These are phyloP conservation scores for Chrysolina oricalcia DNA, from an alignment of 2,888 invertebrate genomes.

Conservation along the genomic window DNA sequence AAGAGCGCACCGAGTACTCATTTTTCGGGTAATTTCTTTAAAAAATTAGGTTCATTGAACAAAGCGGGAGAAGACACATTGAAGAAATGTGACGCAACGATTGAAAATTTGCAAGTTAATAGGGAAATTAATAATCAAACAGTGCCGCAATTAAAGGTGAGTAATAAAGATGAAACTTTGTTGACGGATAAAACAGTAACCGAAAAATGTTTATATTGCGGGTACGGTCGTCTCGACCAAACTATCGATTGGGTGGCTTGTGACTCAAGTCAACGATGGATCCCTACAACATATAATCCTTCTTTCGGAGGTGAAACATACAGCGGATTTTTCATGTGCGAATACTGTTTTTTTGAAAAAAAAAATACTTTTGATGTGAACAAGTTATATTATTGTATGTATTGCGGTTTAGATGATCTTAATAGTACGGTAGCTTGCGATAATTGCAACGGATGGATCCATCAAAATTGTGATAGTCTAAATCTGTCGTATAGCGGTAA, in stretches of 20 bases:
- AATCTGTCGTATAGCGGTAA: slow-evolving; percentile 1
- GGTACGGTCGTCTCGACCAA: slow-evolving; percentile 24
- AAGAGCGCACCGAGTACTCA: too few species aligned
- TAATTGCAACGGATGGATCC: too few species aligned
- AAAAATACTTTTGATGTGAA: neutral
- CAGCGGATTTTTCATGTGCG: slow-evolving; percentile 10
- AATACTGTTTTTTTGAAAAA: slow-evolving; percentile 12
- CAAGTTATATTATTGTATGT: slow-evolving; percentile 14
- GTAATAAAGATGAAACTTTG: too few species aligned
- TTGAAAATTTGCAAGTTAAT: too few species aligned
- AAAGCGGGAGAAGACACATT: too few species aligned
- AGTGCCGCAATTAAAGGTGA: too few species aligned
- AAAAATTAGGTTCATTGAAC: too few species aligned
- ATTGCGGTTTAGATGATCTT: slow-evolving; percentile 27
- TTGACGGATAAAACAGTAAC: neutral
- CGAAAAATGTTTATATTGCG: slow-evolving; percentile 41
- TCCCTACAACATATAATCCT: slow-evolving; percentile 37
- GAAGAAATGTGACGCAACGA: too few species aligned
- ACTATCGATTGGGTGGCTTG: slow-evolving; percentile 39
- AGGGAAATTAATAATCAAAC: too few species aligned
- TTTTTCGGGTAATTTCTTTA: too few species aligned
- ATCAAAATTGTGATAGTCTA: too few species aligned
- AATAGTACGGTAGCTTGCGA: slow-evolving; percentile 38
- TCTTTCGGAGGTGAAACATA: slow-evolving; percentile 25
- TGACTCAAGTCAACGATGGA: slow-evolving; percentile 38